Evolutionary conservation across 2,797 vertebrate genomes (phyloP), one percentile per base, ranked within the genome.

Genomic region (Lindbergichthys nudifrons): DNA sequence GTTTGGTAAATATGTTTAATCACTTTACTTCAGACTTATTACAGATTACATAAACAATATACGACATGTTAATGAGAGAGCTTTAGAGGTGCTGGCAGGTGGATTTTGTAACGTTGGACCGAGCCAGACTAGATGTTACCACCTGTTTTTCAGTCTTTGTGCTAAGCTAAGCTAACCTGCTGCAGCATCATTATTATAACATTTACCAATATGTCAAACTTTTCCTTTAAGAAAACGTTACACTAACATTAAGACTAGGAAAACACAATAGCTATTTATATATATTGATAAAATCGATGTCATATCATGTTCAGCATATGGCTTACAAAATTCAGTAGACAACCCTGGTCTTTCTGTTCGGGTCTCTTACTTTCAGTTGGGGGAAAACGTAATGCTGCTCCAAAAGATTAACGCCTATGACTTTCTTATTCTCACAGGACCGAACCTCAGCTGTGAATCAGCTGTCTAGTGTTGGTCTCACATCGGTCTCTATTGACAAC

Each of bases 141-240:
- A 14, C 30, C 18, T 10, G 9, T 57, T 70, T 36, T 61, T 48
- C 10, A 39, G 46, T 59, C 39, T 26, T 52, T 66, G 47, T 65
- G 62, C 42, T 75, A 53, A 64, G 42, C 48, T 61, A 45, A 32
- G 19, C 63, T 66, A 59, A 58, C 43, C 14, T 10, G 23, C 53
- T 39, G 21, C 4, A 47, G 32, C 51, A 1, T 45, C 46, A 46
- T 36, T 46, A 23, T 48, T 7, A n/a, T 18, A 3, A 13, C 5
- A 13, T 16, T 58, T 39, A 45, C 65, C 59, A 75, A 76, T 50
- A 64, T 51, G 45, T 63, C 2, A 0, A 59, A 65, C 16, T 14
- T 47, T 45, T 64, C 39, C 52, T 64, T 64, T 21, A 43, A 43
- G 23, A 39, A 12, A 45, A 21, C 0, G 2, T 45, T 60, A 64